Evolutionary conservation across 2,888 invertebrate genomes (phyloP), one percentile per base, ranked within the genome.

Genomic region (Athalia circularis): DNA sequence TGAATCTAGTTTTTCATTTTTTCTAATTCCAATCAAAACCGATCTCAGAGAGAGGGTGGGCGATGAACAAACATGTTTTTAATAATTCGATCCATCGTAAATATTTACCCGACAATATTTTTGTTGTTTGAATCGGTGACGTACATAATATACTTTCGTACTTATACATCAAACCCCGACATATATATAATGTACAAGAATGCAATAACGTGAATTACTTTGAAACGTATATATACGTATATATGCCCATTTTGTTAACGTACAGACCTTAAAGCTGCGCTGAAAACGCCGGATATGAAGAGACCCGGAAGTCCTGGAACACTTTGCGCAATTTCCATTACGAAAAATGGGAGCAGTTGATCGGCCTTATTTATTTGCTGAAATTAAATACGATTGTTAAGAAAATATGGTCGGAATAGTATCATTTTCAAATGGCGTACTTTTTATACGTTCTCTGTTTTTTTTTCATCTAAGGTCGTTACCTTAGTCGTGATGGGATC

Each of bases 201-300:
- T 29, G 29, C 29, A 29, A 29, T 29, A 29, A 29, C 29, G 29
- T 29, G 29, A 29, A 29, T 29, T 29, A 54, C 54, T 54, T 54
- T 4, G 54, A n/a, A n/a, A 62, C 57, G 9, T 13, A 65, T 45
- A 9, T n/a, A 57, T 54, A 77, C 67, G 65, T 13, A 9, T 50
- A 11, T 9, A 52, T n/a, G n/a, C 52, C 7, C 43, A 57, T 9
- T 47, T 48, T 15, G n/a, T 65, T 54, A 54, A 52, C 54, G 9
- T 29, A 29, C 5, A 29, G 29, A 95, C 95, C 96, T 97, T 80
- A 97, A 91, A 43, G 97, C 96, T 8, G 96, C 97, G 89, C 96
- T 96, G 87, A 97, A 97, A 0, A 97, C 94, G 13, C 96, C 96
- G 74, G 96, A 96, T 83, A 96, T 94, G 87, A 97, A 96, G 64